Base-by-base conservation (phyloP, 2,888 invertebrate species). In the Drosophila gaucha region DNA sequence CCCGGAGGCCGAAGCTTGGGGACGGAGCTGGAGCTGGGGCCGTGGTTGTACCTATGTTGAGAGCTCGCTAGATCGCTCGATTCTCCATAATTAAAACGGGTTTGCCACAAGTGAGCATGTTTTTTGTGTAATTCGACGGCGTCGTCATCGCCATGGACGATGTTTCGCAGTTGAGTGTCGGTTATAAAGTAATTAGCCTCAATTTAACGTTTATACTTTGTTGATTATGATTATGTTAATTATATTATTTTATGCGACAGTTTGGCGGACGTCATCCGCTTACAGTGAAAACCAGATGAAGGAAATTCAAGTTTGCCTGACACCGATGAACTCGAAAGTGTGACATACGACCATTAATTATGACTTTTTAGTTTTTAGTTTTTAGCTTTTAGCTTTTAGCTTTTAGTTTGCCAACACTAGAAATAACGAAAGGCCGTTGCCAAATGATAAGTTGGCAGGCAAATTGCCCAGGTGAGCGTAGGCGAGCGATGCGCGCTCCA, bases 161-260 rank as follows among this genome's bases (percentile, higher is more conserved):
- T 76, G 79, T 83, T 80, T 79, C 78, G 86, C 71, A 69, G 79
- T 76, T 85, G 86, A 83, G 83, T 83, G 84, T 77, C 84, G 84
- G 84, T 84, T 84, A 84, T 84, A 84, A 84, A 87, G 85, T 87
- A 86, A 86, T 86, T 86, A 86, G 85, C 85, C 85, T 80, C 85
- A 86, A 86, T 86, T 86, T 86, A 85, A 82, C 83, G 87, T 87
- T 87, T 78, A 87, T 86, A 87, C 87, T 82, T 75, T 82, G 85
- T 87, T 86, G 87, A 86, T 86, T 87, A 86, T 86, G 87, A 87
- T 86, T 87, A 86, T 85, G 85, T 86, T 85, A 85, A 85, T 85
- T 85, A 86, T 85, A 84, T 77, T 75, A 79, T 84, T 87, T 84
- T 80, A 86, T 86, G 85, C 75, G 85, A 82, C 78, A 79, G 70